Base-by-base conservation (phyloP, 2,113 vertebrate species). In the Stictonetta naevosa region DNA sequence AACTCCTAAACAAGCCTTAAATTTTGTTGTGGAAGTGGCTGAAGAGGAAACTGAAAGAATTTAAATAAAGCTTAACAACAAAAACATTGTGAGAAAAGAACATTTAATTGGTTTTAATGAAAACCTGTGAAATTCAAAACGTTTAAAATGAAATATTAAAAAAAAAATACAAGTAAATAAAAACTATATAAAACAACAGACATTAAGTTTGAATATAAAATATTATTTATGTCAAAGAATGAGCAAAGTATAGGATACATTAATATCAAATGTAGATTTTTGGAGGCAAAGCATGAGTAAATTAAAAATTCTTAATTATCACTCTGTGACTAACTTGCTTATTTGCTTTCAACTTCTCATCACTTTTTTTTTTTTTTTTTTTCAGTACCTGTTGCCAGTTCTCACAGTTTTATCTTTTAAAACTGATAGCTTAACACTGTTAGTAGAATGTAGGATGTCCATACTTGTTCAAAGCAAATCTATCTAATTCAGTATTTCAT, bases 91-190 rank as follows among this genome's bases (percentile, higher is more conserved):
- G 8, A 71, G 29, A 53, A n/a, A 12, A 73, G 22, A 9, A 31
- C 13, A 63, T 28, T 46, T 0, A 23, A 31, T 28, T 29, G 50
- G 34, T 84, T 78, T 34, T 33, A 33, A 62, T 46, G 11, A 66
- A 78, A 66, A 74, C 3, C 11, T 23, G 2, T 69, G 26, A 68
- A 92, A 76, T 75, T 62, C 4, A 28, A 83, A 63, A 34, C 44
- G 25, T 50, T 81, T 67, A 10, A 0, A 50, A 44, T 25, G 0
- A 67, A 64, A 0, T 1, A 42, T 59, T 56, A 88, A 33, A 1
- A 48, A 5, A 62, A 86, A 59, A 62, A 13, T 2, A 12, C 5
- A 52, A 33, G 5, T 10, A 55, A 55, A 55, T 9, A 21, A 52
- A 76, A 10, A 25, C 50, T 1, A 13, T 69, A n/a, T 15, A n/a